Base-by-base conservation (phyloP, 2,888 invertebrate genomes). In the Atherix ibis region DNA sequence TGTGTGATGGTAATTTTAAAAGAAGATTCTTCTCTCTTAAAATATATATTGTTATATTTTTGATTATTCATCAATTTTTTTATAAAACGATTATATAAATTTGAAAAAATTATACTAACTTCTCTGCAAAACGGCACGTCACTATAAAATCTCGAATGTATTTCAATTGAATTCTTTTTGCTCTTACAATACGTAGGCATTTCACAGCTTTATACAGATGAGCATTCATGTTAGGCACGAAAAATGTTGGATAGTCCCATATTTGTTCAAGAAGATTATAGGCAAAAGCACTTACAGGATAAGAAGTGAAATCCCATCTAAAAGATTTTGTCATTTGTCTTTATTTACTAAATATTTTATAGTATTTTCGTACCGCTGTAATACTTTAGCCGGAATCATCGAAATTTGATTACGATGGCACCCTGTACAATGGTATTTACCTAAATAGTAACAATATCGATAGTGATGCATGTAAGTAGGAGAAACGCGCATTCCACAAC, bases 351-450 rank as follows among this genome's bases (percentile, higher is more conserved):
- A 3, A 12, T 27, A 18, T 27, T 33, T 4, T 13, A 10, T 6
- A 16, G 4, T 35, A 26, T 31, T 35, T 14, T 32, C 36, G n/a
- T n/a, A n/a, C n/a, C n/a, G n/a, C n/a, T n/a, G n/a, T n/a, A 78
- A 54, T 39, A 78, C 69, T 52, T 71, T 65, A 4, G 73, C 75
- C 8, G 78, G 78, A 48, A 85, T 79, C 41, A 75, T 60, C 4
- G 77, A 69, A 37, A 76, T 66, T 51, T 79, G 74, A 56, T 82
- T 79, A 16, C 74, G 73, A 57, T 88, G 87, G 53, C 88, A 88
- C 29, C 81, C 81, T 9, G 83, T 81, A 51, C 88, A 88, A 59
- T 85, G 83, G 58, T 79, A 83, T 49, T 82, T 72, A 8, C 85
- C 84, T 40, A 83, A 62, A 59, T 88, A 88, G 48, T 80, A 76